Percentiles rank a stretch among this genome's conserved stretches.
phyloP scores from a whole-genome alignment of 2,113 vertebrate species.

The Epinephelus lanceolatus region DNA sequence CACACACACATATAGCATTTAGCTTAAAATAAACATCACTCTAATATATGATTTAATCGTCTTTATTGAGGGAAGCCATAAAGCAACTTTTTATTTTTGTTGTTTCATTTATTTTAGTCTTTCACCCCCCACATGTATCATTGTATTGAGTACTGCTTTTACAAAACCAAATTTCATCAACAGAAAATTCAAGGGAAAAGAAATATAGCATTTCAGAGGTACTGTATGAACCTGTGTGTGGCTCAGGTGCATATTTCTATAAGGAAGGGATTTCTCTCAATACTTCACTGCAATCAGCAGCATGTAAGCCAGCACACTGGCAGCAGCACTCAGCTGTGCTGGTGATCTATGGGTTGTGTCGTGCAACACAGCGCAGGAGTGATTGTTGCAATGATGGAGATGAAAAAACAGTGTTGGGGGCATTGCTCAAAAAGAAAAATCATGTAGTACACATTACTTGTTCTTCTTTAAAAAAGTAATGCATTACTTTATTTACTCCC shows the following conservation, averaged over 20 bases:
- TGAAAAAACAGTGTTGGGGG: neutral
- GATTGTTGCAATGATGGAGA: constrained; percentile 12
- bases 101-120: neutral
- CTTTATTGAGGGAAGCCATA: neutral
- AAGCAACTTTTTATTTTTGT: neutral
- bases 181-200: neutral
- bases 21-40: too few relatives aligned
- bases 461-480: too few relatives aligned
- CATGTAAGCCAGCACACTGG: neutral
- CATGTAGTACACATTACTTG: too few relatives aligned
- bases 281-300: neutral
- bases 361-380: constrained; percentile 8
- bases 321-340: neutral
- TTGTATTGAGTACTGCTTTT: neutral
- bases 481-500: too few relatives aligned
- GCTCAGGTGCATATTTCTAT: neutral
- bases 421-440: too few relatives aligned
- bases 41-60: too few relatives aligned
- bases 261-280: too few relatives aligned
- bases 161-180: neutral
- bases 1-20: too few relatives aligned
- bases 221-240: neutral
- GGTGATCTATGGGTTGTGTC: neutral
- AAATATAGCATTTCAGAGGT: neutral
- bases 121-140: neutral